Evolutionary conservation across 2,888 invertebrate species (phyloP), one percentile per base, ranked within the genome.

Genomic region (Dorcus hopei): DNA sequence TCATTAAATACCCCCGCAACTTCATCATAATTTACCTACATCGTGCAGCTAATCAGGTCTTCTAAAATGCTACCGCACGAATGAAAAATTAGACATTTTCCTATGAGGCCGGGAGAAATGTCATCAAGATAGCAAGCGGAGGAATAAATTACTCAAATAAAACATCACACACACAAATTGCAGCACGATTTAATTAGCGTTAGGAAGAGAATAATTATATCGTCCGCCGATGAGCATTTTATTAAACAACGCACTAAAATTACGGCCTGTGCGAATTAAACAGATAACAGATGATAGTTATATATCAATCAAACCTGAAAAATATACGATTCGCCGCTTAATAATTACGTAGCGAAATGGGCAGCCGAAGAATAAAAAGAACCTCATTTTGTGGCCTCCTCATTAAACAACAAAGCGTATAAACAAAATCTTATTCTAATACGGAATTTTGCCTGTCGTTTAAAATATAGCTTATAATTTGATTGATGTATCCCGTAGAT

Each of bases 391-490:
- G 38, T 56, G 51, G 42, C 47, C 49, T 48, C 40, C 43, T 55
- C 53, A 59, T 59, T 59, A 56, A 42, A 39, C 26, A 38, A 33
- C 59, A 19, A 19, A 45, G 55, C 55, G 49, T 59, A 59, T 59
- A 59, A 58, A 56, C 57, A 55, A 52, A 64, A 64, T 68, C 65
- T 53, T 70, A 71, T 71, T 71, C 70, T 71, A 72, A 72, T 72
- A 63, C 68, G 64, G 62, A 69, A 73, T 71, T 69, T 68, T 67
- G 70, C 72, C 77, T 76, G 77, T 74, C 77, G 73, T 70, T 72
- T 70, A 74, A 77, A 76, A 66, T 75, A 76, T 75, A 77, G 72
- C 71, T 72, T 74, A 61, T 55, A 63, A 61, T 64, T 72, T 77
- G 77, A 77, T 77, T 75, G 75, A 77, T 77, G 76, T 65, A 65